A percentile compares a stretch with the other conserved stretches of the same genome.
These are phyloP conservation scores for Phyllotreta striolata DNA, from an alignment of 2,888 invertebrate genomes.

Conservation along the genomic window DNA sequence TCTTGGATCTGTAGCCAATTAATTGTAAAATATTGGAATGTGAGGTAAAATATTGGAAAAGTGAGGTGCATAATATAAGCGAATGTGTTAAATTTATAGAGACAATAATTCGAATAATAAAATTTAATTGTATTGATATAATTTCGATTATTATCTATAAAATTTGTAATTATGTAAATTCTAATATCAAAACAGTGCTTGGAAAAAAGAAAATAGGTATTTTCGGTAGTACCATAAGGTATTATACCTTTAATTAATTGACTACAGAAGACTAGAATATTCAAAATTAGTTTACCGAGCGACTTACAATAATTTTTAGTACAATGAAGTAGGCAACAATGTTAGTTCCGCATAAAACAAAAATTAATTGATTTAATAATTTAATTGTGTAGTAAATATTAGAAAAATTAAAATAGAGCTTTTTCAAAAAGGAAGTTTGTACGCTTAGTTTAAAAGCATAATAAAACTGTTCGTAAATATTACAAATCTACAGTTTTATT, in stretches of 20 bases:
- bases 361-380: constrained; percentile 6
- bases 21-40: constrained; percentile 28
- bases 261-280: constrained; percentile 25
- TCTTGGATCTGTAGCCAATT: constrained; percentile 24
- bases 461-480: too few species aligned
- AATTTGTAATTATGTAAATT: background rate
- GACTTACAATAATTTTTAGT: constrained; percentile 39
- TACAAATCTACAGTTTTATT: too few species aligned
- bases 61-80: too few species aligned
- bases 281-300: constrained; percentile 47
- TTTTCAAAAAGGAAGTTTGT: background rate
- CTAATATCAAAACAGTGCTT: background rate
- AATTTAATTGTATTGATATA: too few species aligned
- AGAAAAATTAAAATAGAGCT: background rate
- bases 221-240: constrained; percentile 18
- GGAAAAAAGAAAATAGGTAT: background rate
- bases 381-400: background rate
- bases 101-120: too few species aligned
- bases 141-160: too few species aligned
- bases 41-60: too few species aligned
- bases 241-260: constrained; percentile 39
- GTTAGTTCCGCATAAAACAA: constrained; percentile 20
- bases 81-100: too few species aligned
- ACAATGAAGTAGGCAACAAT: constrained; percentile 47
- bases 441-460: constrained; percentile 11